phyloP scores from a whole-genome alignment of 2,113 vertebrate genomes.

The Vicugna pacos region DNA sequence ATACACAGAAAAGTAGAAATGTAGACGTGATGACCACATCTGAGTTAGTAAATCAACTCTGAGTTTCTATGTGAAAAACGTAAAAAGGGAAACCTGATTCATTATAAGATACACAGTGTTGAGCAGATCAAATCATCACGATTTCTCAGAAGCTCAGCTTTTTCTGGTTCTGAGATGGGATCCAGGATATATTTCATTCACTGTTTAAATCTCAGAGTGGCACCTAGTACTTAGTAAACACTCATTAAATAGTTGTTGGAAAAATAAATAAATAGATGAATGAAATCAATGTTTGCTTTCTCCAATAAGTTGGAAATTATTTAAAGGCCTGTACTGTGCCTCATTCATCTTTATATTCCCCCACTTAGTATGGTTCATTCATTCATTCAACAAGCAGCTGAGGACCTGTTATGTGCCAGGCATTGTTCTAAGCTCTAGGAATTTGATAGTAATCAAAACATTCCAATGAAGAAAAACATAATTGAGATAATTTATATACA shows the following conservation, averaged over 20 bases:
- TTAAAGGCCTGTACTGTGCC: neutral
- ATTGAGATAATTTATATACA: neutral
- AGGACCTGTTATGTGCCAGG: neutral
- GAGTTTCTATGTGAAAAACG: neutral
- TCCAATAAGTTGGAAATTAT: constrained; percentile 37
- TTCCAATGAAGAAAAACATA: neutral
- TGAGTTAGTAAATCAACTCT: neutral
- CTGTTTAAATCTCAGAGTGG: neutral
- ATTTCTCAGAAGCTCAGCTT: neutral
- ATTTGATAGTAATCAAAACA: neutral
- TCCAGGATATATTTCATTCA: neutral
- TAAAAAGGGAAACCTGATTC: neutral
- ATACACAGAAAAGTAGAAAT: neutral
- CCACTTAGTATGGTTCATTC: neutral
- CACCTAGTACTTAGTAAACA: constrained; percentile 2
- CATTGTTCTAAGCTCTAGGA: neutral
- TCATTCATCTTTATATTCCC: neutral
- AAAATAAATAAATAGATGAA: constrained; percentile 24
- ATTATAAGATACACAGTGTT: neutral
- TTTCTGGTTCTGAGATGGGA: neutral
- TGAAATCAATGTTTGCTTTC: constrained; percentile 15
- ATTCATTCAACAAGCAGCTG: constrained; percentile 11
- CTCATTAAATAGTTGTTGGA: constrained; percentile 44
- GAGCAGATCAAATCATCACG: neutral
- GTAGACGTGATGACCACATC: neutral